A percentile compares a stretch with the other conserved stretches of the same genome.
These are phyloP conservation scores for Thalassoma bifasciatum DNA, from an alignment of 2,113 vertebrate genomes.

Conservation along the genomic window DNA sequence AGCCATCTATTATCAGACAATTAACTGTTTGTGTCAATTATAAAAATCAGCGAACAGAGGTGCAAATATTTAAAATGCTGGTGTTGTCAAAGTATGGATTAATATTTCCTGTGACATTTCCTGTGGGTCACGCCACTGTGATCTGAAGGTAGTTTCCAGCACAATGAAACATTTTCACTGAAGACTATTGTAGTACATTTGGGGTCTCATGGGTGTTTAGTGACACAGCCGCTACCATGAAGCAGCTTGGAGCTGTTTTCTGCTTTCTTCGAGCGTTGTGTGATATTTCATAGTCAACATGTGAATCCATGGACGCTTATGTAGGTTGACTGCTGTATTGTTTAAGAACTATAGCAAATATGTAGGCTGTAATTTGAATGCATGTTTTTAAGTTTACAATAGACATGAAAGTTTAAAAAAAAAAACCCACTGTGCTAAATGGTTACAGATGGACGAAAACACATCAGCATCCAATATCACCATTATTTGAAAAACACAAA, in stretches of 20 bases:
- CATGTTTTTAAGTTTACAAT: background rate
- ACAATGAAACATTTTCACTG: constrained; percentile 44
- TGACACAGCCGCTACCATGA: constrained; percentile 50
- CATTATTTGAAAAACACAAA: no score
- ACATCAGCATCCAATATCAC: no score
- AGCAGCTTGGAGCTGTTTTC: constrained; percentile 48
- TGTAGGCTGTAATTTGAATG: constrained; percentile 7
- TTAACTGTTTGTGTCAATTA: constrained; percentile 35
- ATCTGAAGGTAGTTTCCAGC: constrained; percentile 42
- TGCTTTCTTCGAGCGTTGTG: constrained; percentile 34
- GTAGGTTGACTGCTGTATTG: constrained; percentile 40
- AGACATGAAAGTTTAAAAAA: no score
- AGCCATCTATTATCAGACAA: constrained; percentile 36
- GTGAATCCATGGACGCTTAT: constrained; percentile 22
- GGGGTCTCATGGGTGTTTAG: constrained; percentile 75
- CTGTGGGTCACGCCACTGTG: constrained; percentile 67
- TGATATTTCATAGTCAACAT: constrained; percentile 37
- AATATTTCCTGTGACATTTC: constrained; percentile 52
- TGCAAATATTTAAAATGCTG: background rate
- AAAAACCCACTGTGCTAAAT: background rate
- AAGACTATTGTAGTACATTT: constrained; percentile 49
- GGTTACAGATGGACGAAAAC: no score
- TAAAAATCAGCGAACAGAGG: background rate
- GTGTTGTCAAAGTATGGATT: background rate
- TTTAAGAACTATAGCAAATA: constrained; percentile 24